Base-by-base conservation (phyloP, 2,113 vertebrate genomes). In the Alouatta palliata region DNA sequence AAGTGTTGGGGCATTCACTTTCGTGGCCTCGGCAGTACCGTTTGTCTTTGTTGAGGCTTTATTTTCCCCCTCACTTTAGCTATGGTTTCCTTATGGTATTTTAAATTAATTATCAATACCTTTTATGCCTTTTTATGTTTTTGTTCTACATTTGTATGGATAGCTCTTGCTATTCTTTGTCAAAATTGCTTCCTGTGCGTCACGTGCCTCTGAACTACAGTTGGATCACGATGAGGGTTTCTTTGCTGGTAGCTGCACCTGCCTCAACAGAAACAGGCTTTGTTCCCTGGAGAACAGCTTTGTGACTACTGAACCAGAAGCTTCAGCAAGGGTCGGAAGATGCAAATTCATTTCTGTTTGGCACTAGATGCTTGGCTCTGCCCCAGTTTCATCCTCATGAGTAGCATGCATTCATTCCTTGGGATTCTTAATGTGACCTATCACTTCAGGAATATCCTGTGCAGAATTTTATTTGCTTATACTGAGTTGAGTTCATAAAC, bases 61-160 rank as follows among this genome's bases (percentile, higher is more conserved):
- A n/a, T 95, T 91, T 89, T 21, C 58, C 77, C 79, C 92, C 45
- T 94, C 80, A n/a, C 89, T 97, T 94, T 47, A 96, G 91, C 82
- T 94, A 84, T 35, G 12, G 21, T 93, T 97, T 93, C 77, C 88
- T 95, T 93, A 70, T 0, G 40, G 92, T 95, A 96, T 97, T 98
- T 97, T 96, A 98, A 98, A 98, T 98, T 97, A 97, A 98, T 98
- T 97, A 95, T 98, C 97, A 97, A 98, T 97, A 98, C 92, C 98
- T 96, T 91, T 96, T 97, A 94, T 96, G 88, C 88, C 87, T 96
- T 92, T 97, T 77, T 73, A 52, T 82, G 95, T 85, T 97, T 97
- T 97, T 98, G 95, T 97, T 97, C 97, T 97, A 88, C 85, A 71
- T 95, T 97, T 98, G 94, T 98, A 97, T 96, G 64, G 85, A 87